Evolutionary conservation across 2,888 invertebrate species (phyloP), one percentile per base, ranked within the genome.

Genomic region (Loripinus fragilis): DNA sequence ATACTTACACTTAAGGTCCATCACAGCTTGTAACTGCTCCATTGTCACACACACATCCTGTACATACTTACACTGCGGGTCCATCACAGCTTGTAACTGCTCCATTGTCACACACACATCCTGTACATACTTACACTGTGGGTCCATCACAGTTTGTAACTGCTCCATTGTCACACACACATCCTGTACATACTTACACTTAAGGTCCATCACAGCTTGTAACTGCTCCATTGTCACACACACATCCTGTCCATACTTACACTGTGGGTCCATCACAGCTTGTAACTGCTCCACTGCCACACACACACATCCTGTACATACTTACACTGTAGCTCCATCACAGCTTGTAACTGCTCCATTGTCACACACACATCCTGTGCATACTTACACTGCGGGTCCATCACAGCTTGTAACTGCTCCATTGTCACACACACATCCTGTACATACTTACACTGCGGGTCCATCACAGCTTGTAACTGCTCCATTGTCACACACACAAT

Each of bases 101-200:
- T 38, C 38, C 38, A n/a, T n/a, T n/a, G n/a, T n/a, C n/a, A n/a
- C n/a, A n/a, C n/a, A n/a, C n/a, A n/a, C n/a, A n/a, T n/a, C n/a
- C n/a, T n/a, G n/a, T n/a, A n/a, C n/a, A n/a, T n/a, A 78, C 78
- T 60, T 72, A 79, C 79, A 79, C 72, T 15, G 45, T 64, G 12
- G 60, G 28, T 23, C 75, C 79, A n/a, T 48, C 52, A 33, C 79
- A 79, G 12, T 45, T 30, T 3, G 66, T 55, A 1, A 76, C 35
- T 12, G 5, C 38, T 38, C 38, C 38, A n/a, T n/a, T n/a, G n/a
- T n/a, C n/a, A n/a, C n/a, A n/a, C n/a, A n/a, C n/a, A n/a, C n/a
- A n/a, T n/a, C n/a, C n/a, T n/a, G n/a, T n/a, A n/a, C n/a, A n/a
- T n/a, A 78, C 78, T 60, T 72, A 79, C 79, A 79, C 72, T 15